Base-by-base conservation (phyloP, 1,140 invertebrate genomes). In the Anoplolepis gracilipes region DNA sequence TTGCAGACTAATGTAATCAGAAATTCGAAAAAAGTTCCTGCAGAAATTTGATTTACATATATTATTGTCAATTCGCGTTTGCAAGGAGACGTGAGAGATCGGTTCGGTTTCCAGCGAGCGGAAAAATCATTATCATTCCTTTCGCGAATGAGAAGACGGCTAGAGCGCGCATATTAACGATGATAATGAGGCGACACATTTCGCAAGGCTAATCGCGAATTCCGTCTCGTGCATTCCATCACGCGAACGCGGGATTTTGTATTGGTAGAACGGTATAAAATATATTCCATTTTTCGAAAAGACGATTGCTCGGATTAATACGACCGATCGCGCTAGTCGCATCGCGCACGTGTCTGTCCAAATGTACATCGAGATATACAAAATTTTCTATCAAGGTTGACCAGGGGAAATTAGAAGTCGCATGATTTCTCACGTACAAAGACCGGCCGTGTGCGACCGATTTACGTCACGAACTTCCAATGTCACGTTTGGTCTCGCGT, bases 131-230 rank as follows among this genome's bases (percentile, higher is more conserved):
- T 70, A 81, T 72, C 16, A 6, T 6, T 25, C 22, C 33, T 2
- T 19, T 16, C 42, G 33, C 36, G 53, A 59, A 55, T 28, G 3
- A 22, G 33, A 4, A 65, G 30, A 33, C 25, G 28, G 22, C 22
- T 13, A 42, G 33, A 25, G 67, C 19, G 19, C 57, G 65, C 46
- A 22, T 61, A 73, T 82, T 33, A 46, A 8, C 11, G 22, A 82
- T 46, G 67, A 72, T 81, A 81, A 72, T 72, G 49, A 81, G 49
- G 13, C 46, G 65, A 65, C 77, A 72, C 33, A 81, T 72, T 57
- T 81, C 64, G 64, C 77, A 42, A 69, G 16, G 30, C 33, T 8
- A n/a, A 22, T 69, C 65, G 65, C 33, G 2, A 4, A n/a, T n/a
- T n/a, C 22, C 25, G 33, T 25, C 25, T 70, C 49, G 25, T 36